Base-by-base conservation (phyloP, 1,140 invertebrate genomes). In the Diorhabda sublineata region DNA sequence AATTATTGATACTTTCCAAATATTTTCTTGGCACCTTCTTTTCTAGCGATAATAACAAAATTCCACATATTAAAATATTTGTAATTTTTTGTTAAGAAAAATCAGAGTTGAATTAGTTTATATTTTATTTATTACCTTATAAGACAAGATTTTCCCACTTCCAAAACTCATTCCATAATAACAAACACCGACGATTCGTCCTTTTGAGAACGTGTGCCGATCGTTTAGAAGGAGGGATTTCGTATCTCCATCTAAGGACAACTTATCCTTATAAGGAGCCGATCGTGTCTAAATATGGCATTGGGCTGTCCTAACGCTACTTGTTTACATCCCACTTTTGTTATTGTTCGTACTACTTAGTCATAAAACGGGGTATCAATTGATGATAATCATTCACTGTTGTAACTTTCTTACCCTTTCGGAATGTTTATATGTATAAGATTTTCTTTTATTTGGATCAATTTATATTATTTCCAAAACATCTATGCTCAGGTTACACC, bases 201-300 rank as follows among this genome's bases (percentile, higher is more conserved):
- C 65, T 64, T 73, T 73, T 73, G 66, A 73, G 67, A 52, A 67
- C 72, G 66, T 72, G 74, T 74, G 73, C 69, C 75, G 73, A 74
- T 74, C 65, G 52, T 65, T 60, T 64, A 83, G 84, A 83, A 85
- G 85, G 85, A 85, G 85, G 84, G 85, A 85, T 85, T 83, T 88
- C 85, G 85, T 85, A 86, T 87, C 84, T 84, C 87, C 88, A 87
- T 88, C 87, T 88, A 88, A 87, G 87, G 85, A 84, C 84, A 85
- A 86, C 83, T 87, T 86, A 86, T 82, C 88, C 88, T 85, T 88
- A 89, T 88, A 89, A 86, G 88, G 88, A 82, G 87, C 84, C 85
- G 85, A 83, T 83, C 84, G 85, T 82, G 85, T 88, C 88, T 89
- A 89, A 89, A 89, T 90, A 89, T 88, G 88, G 88, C 84, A 85